Conservation (phyloP, 2,113 vertebrate species). For the Ramphastos sulfuratus region DNA sequence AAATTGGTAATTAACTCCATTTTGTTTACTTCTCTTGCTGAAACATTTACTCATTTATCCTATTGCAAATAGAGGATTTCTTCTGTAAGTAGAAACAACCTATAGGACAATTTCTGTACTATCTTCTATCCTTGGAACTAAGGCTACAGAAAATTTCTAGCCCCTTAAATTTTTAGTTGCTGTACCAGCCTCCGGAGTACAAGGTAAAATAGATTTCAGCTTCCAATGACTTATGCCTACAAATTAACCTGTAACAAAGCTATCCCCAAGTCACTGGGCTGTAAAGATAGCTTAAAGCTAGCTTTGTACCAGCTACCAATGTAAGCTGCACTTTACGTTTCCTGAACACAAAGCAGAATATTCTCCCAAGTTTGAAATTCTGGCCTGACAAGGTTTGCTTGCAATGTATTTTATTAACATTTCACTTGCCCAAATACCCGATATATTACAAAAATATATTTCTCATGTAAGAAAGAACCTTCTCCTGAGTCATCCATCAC, state of each 20-base stretch:
- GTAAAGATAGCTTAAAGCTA: neutral
- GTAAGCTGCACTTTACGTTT: neutral
- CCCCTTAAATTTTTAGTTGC: neutral
- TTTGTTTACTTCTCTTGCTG: neutral
- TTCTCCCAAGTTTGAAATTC: neutral
- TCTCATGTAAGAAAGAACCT: neutral
- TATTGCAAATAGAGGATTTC: neutral
- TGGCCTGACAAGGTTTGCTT: neutral
- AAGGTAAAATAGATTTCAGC: neutral
- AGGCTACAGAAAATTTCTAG: neutral
- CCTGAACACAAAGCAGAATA: neutral
- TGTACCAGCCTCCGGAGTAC: neutral
- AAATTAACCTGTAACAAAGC: constrained; percentile 14
- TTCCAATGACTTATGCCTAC: neutral
- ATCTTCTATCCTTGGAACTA: neutral
- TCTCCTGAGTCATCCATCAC: neutral
- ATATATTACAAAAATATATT: neutral
- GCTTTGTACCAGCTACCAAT: neutral
- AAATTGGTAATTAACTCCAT: neutral
- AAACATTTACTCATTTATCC: neutral
- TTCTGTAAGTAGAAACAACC: neutral
- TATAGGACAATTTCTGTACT: neutral
- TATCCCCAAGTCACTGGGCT: neutral
- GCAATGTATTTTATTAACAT: neutral
- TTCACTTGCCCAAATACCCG: neutral